Percentiles rank a stretch among this genome's conserved stretches.
phyloP scores from a whole-genome alignment of 1,140 invertebrate genomes.

The Euwallacea similis region DNA sequence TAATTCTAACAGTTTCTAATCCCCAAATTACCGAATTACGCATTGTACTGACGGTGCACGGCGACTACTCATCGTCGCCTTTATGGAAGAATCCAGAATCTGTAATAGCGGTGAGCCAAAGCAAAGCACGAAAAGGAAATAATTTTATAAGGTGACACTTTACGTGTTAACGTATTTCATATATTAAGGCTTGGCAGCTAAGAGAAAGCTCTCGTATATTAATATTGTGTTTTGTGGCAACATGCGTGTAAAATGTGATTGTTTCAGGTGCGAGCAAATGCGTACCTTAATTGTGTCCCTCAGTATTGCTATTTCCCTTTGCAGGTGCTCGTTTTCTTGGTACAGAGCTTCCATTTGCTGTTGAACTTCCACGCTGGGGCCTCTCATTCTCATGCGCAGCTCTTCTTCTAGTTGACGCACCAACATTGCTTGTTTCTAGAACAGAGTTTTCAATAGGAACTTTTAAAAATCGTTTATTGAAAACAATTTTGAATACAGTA shows the following conservation, averaged over 20 bases:
- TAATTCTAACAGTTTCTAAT: no score
- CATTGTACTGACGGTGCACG: no score
- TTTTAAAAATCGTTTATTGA: not conserved
- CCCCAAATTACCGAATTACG: no score
- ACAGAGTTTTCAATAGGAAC: slow-evolving; percentile 23
- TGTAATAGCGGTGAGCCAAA: no score
- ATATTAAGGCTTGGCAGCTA: no score
- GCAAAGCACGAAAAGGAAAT: no score
- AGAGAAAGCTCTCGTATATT: no score
- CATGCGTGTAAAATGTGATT: not conserved
- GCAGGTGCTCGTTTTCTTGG: slow-evolving; percentile 92
- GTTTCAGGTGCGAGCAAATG: not conserved
- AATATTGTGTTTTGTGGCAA: no score
- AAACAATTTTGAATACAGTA: not conserved
- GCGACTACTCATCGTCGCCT: no score
- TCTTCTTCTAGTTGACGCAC: slow-evolving; percentile 93
- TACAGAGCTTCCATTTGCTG: slow-evolving; percentile 90
- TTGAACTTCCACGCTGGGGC: slow-evolving; percentile 85
- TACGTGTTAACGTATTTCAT: no score
- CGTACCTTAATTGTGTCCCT: slow-evolving; percentile 90
- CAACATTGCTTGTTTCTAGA: slow-evolving; percentile 93
- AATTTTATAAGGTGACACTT: no score
- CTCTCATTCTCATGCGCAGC: slow-evolving; percentile 78
- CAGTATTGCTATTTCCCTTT: slow-evolving; percentile 92
- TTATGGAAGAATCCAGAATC: no score